These are phyloP conservation scores for Pipistrellus pygmaeus DNA, from an alignment of 2,797 vertebrate genomes.

Conservation along the genomic window DNA sequence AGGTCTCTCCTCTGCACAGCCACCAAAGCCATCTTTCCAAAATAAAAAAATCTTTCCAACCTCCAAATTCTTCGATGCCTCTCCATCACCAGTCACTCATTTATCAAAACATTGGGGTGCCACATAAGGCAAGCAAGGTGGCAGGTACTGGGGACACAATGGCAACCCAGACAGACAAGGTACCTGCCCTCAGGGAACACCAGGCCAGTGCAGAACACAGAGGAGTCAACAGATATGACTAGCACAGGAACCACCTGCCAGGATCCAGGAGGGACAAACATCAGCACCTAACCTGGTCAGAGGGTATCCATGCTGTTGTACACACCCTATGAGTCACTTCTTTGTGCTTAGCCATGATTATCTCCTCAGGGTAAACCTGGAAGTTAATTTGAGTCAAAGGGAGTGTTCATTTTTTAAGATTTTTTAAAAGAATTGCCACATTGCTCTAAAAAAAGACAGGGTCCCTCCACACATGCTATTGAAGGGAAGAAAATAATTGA, in stretches of 20 bases:
- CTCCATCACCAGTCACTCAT: neutral
- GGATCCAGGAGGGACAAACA: neutral
- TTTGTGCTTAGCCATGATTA: neutral
- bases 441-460: neutral
- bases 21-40: neutral
- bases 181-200: neutral
- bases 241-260: conserved; percentile 5
- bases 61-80: neutral
- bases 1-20: neutral
- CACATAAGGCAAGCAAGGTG: neutral
- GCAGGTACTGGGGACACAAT: neutral
- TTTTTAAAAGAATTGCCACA: conserved; percentile 10
- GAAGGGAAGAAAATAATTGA: neutral
- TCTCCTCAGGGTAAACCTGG: neutral
- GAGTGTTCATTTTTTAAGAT: neutral
- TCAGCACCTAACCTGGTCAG: neutral
- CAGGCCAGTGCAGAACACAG: neutral
- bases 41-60: neutral
- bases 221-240: neutral
- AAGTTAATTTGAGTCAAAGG: conserved; percentile 44
- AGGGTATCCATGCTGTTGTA: neutral
- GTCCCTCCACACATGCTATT: neutral
- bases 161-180: neutral
- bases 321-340: neutral
- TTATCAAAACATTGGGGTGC: conserved; percentile 7